Evolutionary conservation across 2,113 vertebrate genomes (phyloP).

Genomic region (Brachyhypopomus gauderio): DNA sequence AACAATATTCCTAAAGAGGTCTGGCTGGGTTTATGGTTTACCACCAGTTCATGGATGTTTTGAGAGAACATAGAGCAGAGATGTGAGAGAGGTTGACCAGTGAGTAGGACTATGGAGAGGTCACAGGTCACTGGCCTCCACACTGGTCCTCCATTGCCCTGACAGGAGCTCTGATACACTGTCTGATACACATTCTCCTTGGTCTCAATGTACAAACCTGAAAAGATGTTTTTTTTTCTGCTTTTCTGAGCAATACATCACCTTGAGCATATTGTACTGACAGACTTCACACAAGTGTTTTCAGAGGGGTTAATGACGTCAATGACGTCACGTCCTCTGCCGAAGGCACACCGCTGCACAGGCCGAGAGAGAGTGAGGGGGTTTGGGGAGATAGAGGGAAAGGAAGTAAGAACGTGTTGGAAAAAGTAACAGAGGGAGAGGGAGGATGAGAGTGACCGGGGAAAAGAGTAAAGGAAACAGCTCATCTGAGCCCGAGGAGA

Average conservation of each 20-base stretch:
- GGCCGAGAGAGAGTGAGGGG: not conserved
- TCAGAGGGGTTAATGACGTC: not conserved
- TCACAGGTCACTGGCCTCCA: too few relatives aligned
- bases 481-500: conserved; percentile 33
- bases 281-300: conserved; percentile 6
- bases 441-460: conserved; percentile 45
- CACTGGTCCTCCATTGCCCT: too few relatives aligned
- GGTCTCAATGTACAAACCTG: too few relatives aligned
- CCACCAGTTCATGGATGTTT: too few relatives aligned
- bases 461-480: conserved; percentile 52
- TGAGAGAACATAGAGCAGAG: too few relatives aligned
- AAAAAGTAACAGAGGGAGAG: conserved; percentile 42
- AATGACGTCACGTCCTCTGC: conserved; percentile 24
- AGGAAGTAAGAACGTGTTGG: not conserved
- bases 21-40: too few relatives aligned
- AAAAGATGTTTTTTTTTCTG: too few relatives aligned
- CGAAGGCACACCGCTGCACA: conserved; percentile 24
- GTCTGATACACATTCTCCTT: too few relatives aligned
- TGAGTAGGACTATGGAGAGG: too few relatives aligned
- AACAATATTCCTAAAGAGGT: not conserved
- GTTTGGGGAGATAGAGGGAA: conserved; percentile 16
- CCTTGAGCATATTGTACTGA: conserved; percentile 38
- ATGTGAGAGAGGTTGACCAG: too few relatives aligned
- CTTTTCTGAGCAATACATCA: not conserved
- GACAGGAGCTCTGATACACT: too few relatives aligned